These are phyloP conservation scores for Aleiodes sp. DNA, from an alignment of 1,140 invertebrate genomes.

Conservation along the genomic window DNA sequence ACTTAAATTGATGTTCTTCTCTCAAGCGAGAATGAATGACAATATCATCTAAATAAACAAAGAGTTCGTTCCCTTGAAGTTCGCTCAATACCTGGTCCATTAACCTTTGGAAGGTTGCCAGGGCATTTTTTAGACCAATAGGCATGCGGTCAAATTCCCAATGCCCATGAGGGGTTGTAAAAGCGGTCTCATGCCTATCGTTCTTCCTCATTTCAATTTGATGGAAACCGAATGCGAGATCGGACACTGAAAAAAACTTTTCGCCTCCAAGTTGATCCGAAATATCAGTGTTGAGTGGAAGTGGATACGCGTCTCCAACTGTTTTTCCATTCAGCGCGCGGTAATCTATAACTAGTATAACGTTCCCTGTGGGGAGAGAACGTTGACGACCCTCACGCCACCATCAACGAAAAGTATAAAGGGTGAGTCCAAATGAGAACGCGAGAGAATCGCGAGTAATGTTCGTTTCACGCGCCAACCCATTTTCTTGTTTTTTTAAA, in stretches of 20 bases:
- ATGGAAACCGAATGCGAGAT: slow-evolving; percentile 61
- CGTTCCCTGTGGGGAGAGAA: too few relatives aligned
- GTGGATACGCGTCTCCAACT: slow-evolving; percentile 64
- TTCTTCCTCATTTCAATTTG: slow-evolving; percentile 57
- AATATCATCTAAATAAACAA: slow-evolving; percentile 52
- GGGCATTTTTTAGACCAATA: slow-evolving; percentile 44
- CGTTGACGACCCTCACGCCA: too few relatives aligned
- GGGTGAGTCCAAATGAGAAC: too few relatives aligned
- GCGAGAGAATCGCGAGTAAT: too few relatives aligned
- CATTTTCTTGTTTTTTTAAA: too few relatives aligned
- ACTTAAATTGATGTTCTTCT: slow-evolving; percentile 39
- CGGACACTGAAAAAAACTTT: slow-evolving; percentile 56
- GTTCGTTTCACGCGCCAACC: too few relatives aligned
- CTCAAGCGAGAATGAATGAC: slow-evolving; percentile 41
- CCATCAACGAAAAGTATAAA: too few relatives aligned
- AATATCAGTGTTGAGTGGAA: slow-evolving; percentile 65
- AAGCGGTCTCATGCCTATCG: slow-evolving; percentile 59
- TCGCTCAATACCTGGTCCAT: slow-evolving; percentile 49
- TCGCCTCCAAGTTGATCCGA: slow-evolving; percentile 55
- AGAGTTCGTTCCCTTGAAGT: slow-evolving; percentile 32
- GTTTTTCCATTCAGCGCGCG: slow-evolving; percentile 57
- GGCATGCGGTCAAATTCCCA: slow-evolving; percentile 55
- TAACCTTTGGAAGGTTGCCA: slow-evolving; percentile 40
- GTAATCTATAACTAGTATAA: slow-evolving; percentile 57
- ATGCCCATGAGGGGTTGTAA: slow-evolving; percentile 48